Percentiles rank a stretch among this genome's conserved stretches.
Evolutionary conservation across 2,888 invertebrate genomes (phyloP).

Genomic region (Protophormia terraenovae): DNA sequence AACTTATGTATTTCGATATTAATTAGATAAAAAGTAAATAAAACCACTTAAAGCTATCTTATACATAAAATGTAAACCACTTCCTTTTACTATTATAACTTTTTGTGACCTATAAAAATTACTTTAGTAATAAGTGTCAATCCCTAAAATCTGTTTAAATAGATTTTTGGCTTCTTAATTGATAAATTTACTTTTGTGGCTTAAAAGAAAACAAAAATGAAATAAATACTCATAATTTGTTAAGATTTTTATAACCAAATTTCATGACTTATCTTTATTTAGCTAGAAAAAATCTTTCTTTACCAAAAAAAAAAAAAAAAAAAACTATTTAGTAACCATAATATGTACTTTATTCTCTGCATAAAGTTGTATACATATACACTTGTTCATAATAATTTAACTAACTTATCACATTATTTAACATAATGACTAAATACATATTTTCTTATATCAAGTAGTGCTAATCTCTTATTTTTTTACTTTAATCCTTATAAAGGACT

Average conservation of each 20-base stretch:
- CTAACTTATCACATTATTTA: constrained; percentile 48
- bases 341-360: not conserved
- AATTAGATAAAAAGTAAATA: no score
- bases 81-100: not conserved
- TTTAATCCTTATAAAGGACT: constrained; percentile 34
- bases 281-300: not conserved
- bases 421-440: constrained; percentile 32
- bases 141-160: not conserved
- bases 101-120: not conserved
- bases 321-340: constrained; percentile 16
- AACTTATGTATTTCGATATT: no score
- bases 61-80: no score
- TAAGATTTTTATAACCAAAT: not conserved
- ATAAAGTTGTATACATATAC: not conserved
- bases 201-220: not conserved
- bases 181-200: not conserved
- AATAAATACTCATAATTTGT: not conserved
- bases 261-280: constrained; percentile 17
- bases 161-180: not conserved
- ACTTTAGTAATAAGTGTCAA: not conserved
- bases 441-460: constrained; percentile 35
- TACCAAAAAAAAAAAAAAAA: not conserved
- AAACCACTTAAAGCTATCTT: no score
- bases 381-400: not conserved
- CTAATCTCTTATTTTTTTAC: constrained; percentile 41